Base-by-base conservation (phyloP, 2,113 vertebrate genomes). In the Notothenia coriiceps region DNA sequence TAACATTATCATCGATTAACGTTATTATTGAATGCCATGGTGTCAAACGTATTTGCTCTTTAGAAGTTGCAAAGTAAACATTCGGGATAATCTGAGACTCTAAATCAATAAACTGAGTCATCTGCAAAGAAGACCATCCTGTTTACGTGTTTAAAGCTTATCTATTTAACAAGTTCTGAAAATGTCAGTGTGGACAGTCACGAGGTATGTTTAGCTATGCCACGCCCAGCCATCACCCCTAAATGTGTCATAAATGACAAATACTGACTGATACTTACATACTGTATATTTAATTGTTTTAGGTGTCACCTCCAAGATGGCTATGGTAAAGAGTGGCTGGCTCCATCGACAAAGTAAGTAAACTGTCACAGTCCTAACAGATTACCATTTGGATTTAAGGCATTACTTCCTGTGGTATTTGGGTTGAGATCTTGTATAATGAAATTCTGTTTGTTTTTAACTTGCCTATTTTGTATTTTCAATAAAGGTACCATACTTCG, bases 401-500 rank as follows among this genome's bases (percentile, higher is more conserved):
- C n/a, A 13, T 12, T 12, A 35, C 49, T 8, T 8, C 35, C 35
- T 40, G 7, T 6, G 35, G 35, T 40, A 40, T 40, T 40, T 40
- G 35, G 35, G 7, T 6, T 40, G 35, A 6, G 35, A 40, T 6
- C 35, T 40, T 40, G 35, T 40, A 40, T 40, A 40, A 15, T 22
- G 22, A 10, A 25, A 17, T 25, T 13, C 20, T 17, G 63, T 49
- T 29, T 11, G 35, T 40, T 40, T 40, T 56, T 7, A 70, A 10
- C 5, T 11, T 77, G 4, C 55, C 17, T 22, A 10, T 60, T 1
- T 1, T 0, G 6, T 60, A 0, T 65, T 22, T 70, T 14, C 66
- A 10, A 73, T 7, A 9, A 70, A 93, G 98, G 97, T 84, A 98
- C 97, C 70, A 98, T 99, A 90, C 88, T 99, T 87, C 97, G 97